A percentile compares a stretch with the other conserved stretches of the same genome.
These are phyloP conservation scores for Anolis carolinensis DNA, from an alignment of 2,113 vertebrate genomes.

Conservation along the genomic window DNA sequence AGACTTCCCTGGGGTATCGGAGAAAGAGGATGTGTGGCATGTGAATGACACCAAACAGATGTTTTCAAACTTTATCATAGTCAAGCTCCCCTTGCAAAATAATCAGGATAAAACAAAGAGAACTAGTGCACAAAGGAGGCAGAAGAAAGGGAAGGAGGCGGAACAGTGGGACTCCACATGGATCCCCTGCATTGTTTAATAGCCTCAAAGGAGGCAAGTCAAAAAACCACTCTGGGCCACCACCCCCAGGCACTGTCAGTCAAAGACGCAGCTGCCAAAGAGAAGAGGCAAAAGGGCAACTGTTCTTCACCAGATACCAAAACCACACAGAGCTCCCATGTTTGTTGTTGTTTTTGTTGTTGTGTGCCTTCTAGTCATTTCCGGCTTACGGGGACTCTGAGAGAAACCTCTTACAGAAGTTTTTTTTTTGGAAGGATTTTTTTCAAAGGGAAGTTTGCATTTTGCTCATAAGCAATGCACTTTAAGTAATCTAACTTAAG, in stretches of 20 bases:
- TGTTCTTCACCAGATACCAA: too few species aligned
- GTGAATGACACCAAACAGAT: not conserved
- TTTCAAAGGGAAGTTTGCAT: too few species aligned
- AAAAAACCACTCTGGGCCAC: not conserved
- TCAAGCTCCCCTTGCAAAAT: not conserved
- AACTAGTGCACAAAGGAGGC: not conserved
- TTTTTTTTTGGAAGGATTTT: too few species aligned
- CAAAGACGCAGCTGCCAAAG: not conserved
- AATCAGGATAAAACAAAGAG: constrained; percentile 11
- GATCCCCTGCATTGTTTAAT: not conserved
- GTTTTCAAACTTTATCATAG: not conserved
- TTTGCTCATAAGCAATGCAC: too few species aligned
- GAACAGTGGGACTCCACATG: not conserved
- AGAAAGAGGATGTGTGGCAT: not conserved
- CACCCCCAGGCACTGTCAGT: not conserved
- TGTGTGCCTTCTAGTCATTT: too few species aligned
- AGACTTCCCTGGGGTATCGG: not conserved
- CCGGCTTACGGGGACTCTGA: too few species aligned
- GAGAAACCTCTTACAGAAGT: too few species aligned
- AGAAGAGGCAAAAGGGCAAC: not conserved
- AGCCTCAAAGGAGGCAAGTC: not conserved
- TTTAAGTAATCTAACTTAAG: too few species aligned
- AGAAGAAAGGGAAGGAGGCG: not conserved
- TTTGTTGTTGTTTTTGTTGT: too few species aligned
- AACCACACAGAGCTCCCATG: too few species aligned